A percentile compares a stretch with the other conserved stretches of the same genome.
These are phyloP conservation scores for Phoebastria nigripes DNA, from an alignment of 2,797 vertebrate genomes.

Conservation along the genomic window DNA sequence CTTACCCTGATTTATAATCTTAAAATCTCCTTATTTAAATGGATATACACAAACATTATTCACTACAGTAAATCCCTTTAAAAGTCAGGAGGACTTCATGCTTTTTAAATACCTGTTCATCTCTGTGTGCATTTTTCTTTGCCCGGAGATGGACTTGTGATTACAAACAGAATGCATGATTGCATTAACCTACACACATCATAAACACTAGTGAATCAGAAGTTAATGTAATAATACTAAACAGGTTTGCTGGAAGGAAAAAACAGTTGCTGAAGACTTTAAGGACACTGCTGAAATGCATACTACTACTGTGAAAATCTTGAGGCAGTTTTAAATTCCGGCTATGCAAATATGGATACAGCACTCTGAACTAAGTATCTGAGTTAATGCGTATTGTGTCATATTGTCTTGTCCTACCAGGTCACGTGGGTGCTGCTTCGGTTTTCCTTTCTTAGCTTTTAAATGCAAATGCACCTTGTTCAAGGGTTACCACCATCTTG, in stretches of 20 bases:
- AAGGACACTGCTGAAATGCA: not conserved
- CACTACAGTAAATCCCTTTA: not conserved
- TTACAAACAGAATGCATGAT: not conserved
- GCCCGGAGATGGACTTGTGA: not conserved
- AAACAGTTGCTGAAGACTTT: not conserved
- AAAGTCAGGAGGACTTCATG: not conserved
- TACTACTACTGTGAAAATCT: not conserved
- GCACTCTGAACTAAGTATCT: not conserved
- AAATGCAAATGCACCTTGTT: not conserved
- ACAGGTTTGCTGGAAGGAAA: not conserved
- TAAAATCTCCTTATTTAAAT: not conserved
- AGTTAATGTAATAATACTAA: not conserved
- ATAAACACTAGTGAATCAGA: not conserved
- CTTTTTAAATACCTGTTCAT: not conserved
- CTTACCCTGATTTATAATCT: not conserved
- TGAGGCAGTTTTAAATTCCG: not conserved
- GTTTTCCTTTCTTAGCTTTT: not conserved
- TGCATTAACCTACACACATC: not conserved
- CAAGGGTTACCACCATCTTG: not conserved
- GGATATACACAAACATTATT: not conserved
- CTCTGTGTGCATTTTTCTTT: not conserved
- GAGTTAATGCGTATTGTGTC: not conserved
- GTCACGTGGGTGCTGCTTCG: not conserved
- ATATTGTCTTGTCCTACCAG: not conserved
- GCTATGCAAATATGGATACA: not conserved